Evolutionary conservation across 2,113 vertebrate species (phyloP), one percentile per base, ranked within the genome.

Genomic region (Xenopus borealis): DNA sequence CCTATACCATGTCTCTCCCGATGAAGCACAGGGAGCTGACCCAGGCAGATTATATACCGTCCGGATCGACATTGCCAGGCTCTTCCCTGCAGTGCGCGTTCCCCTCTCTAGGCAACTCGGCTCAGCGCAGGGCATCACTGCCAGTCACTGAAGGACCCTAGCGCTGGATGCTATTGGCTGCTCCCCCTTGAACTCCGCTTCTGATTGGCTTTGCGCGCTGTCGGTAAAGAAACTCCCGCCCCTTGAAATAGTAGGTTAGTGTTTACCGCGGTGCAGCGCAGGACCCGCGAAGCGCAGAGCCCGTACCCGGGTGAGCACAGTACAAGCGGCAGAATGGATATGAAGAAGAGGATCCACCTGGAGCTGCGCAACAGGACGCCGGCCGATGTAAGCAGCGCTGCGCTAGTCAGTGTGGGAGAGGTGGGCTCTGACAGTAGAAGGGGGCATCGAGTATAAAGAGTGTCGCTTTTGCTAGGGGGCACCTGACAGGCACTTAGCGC

Each of bases 311-410:
- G 70, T 59, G 46, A 45, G 20, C n/a, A 33, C 44, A 81, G 79
- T 79, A 66, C 78, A 85, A 78, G 82, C 67, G 91, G 82, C 66
- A 92, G 89, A 88, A 98, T 97, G 95, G 95, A 98, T 67, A 97
- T 98, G 96, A 95, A 96, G 92, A 98, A 91, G 84, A 94, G 96
- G 89, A 96, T 98, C 87, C 94, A 96, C 83, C 92, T 98, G 86
- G 96, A 98, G 89, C 92, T 98, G 92, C 94, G 96, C 90, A 98
- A 98, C 90, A 92, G 95, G 88, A 98, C 94, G 91, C 96, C 96
- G 88, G 96, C 95, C 88, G 94, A 97, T 81, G 95, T 98, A 92
- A 98, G 96, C 84, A 81, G 81, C 79, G 79, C 13, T 18, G 53
- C 64, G 12, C 71, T 64, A 33, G 52, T 18, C 40, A 58, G 17